A percentile compares a stretch with the other conserved stretches of the same genome.
phyloP scores from a whole-genome alignment of 2,113 vertebrate genomes.

The Chrysemys picta region DNA sequence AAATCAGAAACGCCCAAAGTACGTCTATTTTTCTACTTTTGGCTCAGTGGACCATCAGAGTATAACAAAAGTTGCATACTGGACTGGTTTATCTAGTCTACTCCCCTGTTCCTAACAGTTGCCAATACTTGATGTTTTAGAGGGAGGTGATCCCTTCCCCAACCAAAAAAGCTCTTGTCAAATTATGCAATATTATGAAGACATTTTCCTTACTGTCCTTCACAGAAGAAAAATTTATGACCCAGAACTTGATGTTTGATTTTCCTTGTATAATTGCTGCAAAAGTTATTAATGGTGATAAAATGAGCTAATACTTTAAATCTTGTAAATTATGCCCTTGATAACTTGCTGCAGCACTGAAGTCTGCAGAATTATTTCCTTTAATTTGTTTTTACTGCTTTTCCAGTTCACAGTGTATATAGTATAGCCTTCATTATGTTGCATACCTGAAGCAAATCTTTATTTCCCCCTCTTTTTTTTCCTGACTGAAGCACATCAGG shows the following conservation, averaged over 20 bases:
- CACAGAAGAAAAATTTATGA: constrained; percentile 45
- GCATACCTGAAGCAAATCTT: background rate
- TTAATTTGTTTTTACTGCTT: constrained; percentile 6
- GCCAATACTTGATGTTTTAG: background rate
- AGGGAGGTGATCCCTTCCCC: background rate
- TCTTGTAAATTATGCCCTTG: constrained; percentile 20
- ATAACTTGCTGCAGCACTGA: background rate
- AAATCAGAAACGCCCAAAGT: background rate
- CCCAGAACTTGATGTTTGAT: background rate
- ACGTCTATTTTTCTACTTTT: background rate
- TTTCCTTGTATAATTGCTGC: constrained; percentile 29
- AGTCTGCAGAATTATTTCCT: constrained; percentile 41
- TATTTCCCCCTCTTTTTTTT: background rate
- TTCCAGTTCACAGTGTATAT: background rate
- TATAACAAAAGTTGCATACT: background rate
- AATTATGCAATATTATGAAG: background rate
- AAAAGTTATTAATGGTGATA: constrained; percentile 34
- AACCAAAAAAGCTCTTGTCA: background rate
- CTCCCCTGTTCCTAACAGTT: background rate
- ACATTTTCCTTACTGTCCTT: constrained; percentile 34
- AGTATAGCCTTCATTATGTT: background rate
- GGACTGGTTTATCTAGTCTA: background rate
- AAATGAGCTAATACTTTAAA: constrained; percentile 25
- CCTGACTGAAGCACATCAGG: background rate
- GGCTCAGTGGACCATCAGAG: background rate